Percentiles rank a stretch among this genome's conserved stretches.
These are phyloP conservation scores for Rhynchonycteris naso DNA, from an alignment of 2,797 vertebrate species.

Conservation along the genomic window DNA sequence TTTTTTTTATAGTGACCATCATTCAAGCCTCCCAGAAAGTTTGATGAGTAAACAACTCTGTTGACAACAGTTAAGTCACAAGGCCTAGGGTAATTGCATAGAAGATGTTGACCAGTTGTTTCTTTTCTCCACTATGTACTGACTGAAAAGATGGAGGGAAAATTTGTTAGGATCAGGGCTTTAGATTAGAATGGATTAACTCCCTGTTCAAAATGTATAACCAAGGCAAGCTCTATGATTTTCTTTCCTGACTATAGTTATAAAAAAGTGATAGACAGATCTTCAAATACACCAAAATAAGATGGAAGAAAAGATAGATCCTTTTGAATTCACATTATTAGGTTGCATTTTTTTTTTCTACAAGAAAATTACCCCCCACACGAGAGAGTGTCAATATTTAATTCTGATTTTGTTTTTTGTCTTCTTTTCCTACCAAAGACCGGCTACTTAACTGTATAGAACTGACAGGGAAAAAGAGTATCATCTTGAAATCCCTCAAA, in stretches of 20 bases:
- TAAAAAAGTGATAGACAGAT: neutral
- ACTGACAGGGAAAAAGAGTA: neutral
- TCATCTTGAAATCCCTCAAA: neutral
- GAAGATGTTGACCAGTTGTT: neutral
- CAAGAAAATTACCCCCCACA: neutral
- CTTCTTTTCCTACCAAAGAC: neutral
- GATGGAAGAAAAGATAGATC: neutral
- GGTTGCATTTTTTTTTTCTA: neutral
- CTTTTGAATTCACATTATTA: neutral
- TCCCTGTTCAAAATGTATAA: neutral
- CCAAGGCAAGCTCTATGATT: neutral
- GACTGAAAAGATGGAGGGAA: neutral
- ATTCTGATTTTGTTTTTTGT: neutral
- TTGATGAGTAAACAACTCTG: neutral
- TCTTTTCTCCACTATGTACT: neutral
- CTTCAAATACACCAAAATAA: neutral
- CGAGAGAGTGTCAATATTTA: neutral
- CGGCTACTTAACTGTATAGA: neutral
- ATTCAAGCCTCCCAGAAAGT: neutral
- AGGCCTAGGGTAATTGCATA: neutral
- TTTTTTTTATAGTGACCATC: neutral
- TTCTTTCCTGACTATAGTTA: slow-evolving; percentile 39
- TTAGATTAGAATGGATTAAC: neutral
- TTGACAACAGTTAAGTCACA: neutral
- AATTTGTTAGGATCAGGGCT: neutral